Conservation (phyloP, 2,113 vertebrate species). For the Poeciliopsis occidentalis region DNA sequence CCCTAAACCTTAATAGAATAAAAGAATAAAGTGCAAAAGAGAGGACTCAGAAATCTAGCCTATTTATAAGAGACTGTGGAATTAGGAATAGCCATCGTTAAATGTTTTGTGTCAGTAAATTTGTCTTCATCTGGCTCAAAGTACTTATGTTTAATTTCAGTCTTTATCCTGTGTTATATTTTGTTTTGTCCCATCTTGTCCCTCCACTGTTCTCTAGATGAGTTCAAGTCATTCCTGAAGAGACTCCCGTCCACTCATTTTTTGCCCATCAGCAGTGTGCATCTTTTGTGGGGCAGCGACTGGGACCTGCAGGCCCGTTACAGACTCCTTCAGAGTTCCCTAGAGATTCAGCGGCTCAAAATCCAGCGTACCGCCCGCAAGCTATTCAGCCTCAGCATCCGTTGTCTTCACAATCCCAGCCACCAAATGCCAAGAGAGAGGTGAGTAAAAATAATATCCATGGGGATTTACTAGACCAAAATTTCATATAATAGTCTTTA, state of each 20-base stretch:
- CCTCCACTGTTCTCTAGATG: slow-evolving; percentile 79
- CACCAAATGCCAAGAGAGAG: slow-evolving; percentile 99
- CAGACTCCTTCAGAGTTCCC: slow-evolving; percentile 92
- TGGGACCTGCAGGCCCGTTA: slow-evolving; percentile 98
- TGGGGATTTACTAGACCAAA: slow-evolving; percentile 21
- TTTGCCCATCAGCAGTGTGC: slow-evolving; percentile 95
- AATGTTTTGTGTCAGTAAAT: background rate
- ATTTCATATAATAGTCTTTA: background rate
- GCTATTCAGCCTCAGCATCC: slow-evolving; percentile 96
- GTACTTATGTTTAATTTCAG: background rate
- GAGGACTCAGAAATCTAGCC: too few relatives aligned
- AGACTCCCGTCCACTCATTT: slow-evolving; percentile 96
- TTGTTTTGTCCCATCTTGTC: background rate
- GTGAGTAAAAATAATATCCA: slow-evolving; percentile 74
- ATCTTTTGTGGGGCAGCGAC: slow-evolving; percentile 98
- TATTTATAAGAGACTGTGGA: too few relatives aligned
- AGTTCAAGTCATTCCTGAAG: slow-evolving; percentile 98
- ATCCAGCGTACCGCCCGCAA: slow-evolving; percentile 96
- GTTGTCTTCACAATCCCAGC: slow-evolving; percentile 97
- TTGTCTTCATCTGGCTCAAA: background rate
- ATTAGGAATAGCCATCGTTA: background rate
- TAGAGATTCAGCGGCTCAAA: slow-evolving; percentile 92
- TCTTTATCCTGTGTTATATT: background rate
- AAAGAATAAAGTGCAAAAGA: background rate
- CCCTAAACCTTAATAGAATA: background rate